A percentile compares a stretch with the other conserved stretches of the same genome.
phyloP scores from a whole-genome alignment of 2,113 vertebrate species.

The Morone chrysops region DNA sequence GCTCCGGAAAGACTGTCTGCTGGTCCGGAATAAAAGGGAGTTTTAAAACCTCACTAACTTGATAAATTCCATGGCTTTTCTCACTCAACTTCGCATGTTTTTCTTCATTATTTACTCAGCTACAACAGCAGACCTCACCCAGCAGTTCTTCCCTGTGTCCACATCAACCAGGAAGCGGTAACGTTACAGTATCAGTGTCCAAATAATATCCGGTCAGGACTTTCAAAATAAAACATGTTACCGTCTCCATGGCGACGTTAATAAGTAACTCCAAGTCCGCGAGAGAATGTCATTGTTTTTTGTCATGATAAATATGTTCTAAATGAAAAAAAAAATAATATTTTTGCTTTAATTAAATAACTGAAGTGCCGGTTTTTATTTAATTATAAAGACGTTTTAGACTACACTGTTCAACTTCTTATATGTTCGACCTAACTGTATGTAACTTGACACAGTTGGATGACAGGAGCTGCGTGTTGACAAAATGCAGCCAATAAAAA shows the following conservation, averaged over 20 bases:
- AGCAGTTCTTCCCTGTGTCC: slow-evolving; percentile 23
- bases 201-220: not conserved
- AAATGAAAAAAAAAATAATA: not conserved
- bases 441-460: not conserved
- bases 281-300: not conserved
- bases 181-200: not conserved
- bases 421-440: not conserved
- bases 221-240: slow-evolving; percentile 39
- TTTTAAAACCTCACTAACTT: not conserved
- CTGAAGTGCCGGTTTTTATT: fast-evolving
- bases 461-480: slow-evolving; percentile 56
- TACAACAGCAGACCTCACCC: slow-evolving; percentile 71
- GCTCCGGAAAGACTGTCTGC: not conserved
- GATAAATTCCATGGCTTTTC: fast-evolving
- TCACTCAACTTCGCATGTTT: not conserved
- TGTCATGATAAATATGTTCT: not conserved
- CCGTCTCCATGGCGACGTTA: not conserved
- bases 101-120: slow-evolving; percentile 12
- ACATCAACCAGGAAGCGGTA: slow-evolving; percentile 69
- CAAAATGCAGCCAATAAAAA: slow-evolving; percentile 71
- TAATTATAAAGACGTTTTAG: fast-evolving
- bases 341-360: not conserved
- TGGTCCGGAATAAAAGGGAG: fast-evolving
- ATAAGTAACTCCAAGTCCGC: fast-evolving
- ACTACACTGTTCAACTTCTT: not conserved